Percentiles rank a stretch among this genome's conserved stretches.
Evolutionary conservation across 2,888 invertebrate species (phyloP).

Genomic region (Hydropsyche betteni): DNA sequence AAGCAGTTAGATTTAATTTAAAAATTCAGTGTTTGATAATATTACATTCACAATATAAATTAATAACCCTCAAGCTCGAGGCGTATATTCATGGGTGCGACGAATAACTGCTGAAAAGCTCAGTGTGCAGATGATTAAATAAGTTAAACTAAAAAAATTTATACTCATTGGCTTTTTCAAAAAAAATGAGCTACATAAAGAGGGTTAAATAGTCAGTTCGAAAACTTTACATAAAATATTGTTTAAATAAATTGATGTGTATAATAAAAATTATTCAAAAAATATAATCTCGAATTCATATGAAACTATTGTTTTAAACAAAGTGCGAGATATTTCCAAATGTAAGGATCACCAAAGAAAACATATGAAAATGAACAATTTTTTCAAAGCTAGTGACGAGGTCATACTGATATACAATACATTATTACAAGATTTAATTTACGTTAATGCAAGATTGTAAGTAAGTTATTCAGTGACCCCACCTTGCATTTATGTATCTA

Average conservation of each 20-base stretch:
- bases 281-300: constrained; percentile 7
- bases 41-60: not conserved
- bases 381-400: no score
- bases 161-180: no score
- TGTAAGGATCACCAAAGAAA: not conserved
- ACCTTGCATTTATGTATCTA: not conserved
- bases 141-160: no score
- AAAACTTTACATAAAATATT: not conserved
- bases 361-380: not conserved
- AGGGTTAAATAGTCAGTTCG: not conserved
- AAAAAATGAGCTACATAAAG: no score
- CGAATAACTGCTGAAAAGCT: no score
- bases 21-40: not conserved
- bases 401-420: no score
- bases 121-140: no score
- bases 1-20: not conserved
- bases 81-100: not conserved
- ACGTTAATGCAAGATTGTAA: not conserved
- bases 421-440: not conserved
- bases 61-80: not conserved
- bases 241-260: not conserved
- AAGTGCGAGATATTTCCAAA: constrained; percentile 1
- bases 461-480: not conserved
- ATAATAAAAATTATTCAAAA: constrained; percentile 7
- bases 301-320: not conserved